phyloP scores from a whole-genome alignment of 2,888 invertebrate genomes.

The Eristalis pertinax region DNA sequence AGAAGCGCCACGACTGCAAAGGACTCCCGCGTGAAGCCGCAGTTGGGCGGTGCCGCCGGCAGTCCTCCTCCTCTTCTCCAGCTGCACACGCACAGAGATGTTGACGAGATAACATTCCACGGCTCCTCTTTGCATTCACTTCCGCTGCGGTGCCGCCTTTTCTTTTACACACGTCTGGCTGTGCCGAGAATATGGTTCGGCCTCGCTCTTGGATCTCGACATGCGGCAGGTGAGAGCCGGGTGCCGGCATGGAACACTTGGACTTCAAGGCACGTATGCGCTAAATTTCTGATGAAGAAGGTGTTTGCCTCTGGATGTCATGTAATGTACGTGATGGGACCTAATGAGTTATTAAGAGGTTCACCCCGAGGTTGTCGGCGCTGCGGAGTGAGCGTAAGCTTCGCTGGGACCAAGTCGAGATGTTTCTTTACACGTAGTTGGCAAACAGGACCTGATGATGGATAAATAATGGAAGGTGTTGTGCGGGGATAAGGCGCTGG shows the following conservation, averaged over 20 bases:
- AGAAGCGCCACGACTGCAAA: constrained; percentile 27
- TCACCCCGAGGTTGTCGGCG: constrained; percentile 26
- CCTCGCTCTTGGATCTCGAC: not conserved
- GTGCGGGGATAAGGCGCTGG: not conserved
- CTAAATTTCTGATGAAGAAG: constrained; percentile 44
- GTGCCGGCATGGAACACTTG: not conserved
- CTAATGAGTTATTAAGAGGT: constrained; percentile 67
- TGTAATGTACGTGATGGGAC: constrained; percentile 54
- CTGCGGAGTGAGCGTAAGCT: too few species aligned
- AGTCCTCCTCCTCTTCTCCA: not conserved
- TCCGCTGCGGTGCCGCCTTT: not conserved
- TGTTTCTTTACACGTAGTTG: constrained; percentile 5
- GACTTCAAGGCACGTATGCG: constrained; percentile 42
- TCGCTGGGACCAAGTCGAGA: not conserved
- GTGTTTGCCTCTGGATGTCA: constrained; percentile 51
- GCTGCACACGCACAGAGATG: not conserved
- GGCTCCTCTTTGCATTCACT: not conserved
- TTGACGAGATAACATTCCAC: not conserved
- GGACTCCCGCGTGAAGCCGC: not conserved
- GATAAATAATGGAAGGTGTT: not conserved
- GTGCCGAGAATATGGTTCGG: not conserved
- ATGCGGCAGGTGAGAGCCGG: not conserved
- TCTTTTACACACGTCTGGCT: not conserved
- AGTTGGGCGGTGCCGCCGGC: not conserved
- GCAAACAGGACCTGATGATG: not conserved